Evolutionary conservation across 2,113 vertebrate genomes (phyloP).

Genomic region (Engraulis encrasicolus): DNA sequence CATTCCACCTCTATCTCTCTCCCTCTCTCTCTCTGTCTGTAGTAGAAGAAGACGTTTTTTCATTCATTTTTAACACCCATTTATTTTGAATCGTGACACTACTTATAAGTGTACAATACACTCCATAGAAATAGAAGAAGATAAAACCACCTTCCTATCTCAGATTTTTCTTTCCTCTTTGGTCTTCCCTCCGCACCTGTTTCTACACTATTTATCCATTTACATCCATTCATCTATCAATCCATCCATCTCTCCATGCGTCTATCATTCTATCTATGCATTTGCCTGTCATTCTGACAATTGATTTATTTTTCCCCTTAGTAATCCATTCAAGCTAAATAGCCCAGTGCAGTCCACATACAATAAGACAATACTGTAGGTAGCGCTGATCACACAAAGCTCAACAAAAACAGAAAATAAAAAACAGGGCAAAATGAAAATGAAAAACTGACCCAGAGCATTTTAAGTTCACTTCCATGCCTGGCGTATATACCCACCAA

Average conservation of each 20-base stretch:
- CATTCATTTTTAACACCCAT: too few relatives aligned
- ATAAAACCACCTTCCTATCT: too few relatives aligned
- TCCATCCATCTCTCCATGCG: not conserved
- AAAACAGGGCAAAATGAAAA: not conserved
- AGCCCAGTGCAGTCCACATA: not conserved
- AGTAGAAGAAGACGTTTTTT: too few relatives aligned
- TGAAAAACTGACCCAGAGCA: conserved; percentile 22
- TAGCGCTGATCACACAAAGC: not conserved
- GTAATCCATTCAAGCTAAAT: not conserved
- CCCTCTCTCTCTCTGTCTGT: too few relatives aligned
- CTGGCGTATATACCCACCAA: conserved; percentile 9
- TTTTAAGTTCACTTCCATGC: not conserved
- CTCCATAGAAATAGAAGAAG: too few relatives aligned
- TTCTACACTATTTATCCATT: not conserved
- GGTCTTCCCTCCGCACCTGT: too few relatives aligned
- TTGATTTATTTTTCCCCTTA: conserved; percentile 10
- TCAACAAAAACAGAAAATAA: not conserved
- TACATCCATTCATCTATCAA: not conserved
- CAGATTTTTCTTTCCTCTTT: not conserved
- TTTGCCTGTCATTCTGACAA: not conserved
- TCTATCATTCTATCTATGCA: not conserved
- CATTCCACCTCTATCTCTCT: not conserved
- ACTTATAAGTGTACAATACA: too few relatives aligned
- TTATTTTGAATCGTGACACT: too few relatives aligned
- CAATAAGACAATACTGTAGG: not conserved